These are phyloP conservation scores for Polypedilum pembai DNA, from an alignment of 1,140 invertebrate genomes.

Conservation along the genomic window DNA sequence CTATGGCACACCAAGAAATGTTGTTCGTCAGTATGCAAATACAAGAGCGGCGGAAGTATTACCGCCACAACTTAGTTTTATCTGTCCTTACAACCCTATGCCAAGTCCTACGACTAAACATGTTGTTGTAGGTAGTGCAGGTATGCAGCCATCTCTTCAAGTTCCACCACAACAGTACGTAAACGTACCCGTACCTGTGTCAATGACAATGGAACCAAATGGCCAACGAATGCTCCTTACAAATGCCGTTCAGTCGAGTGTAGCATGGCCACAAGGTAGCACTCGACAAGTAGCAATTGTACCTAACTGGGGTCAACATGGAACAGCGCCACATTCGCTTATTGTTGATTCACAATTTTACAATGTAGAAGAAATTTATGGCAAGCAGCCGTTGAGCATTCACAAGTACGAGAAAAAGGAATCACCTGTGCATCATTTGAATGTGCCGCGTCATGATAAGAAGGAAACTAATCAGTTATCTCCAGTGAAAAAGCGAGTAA, in stretches of 20 bases:
- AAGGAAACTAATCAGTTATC: slow-evolving; percentile 88
- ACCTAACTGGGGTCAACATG: slow-evolving; percentile 80
- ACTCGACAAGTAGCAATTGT: slow-evolving; percentile 76
- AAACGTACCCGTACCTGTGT: slow-evolving; percentile 61
- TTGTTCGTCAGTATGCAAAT: slow-evolving; percentile 57
- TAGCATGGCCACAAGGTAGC: slow-evolving; percentile 66
- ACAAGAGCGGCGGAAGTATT: slow-evolving; percentile 66
- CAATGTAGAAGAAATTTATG: slow-evolving; percentile 50
- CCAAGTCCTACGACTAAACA: slow-evolving; percentile 75
- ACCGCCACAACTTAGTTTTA: slow-evolving; percentile 83
- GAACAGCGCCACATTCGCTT: slow-evolving; percentile 67
- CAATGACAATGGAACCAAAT: slow-evolving; percentile 67
- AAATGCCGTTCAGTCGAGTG: slow-evolving; percentile 64
- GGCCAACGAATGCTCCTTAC: slow-evolving; percentile 61
- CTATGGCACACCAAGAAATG: slow-evolving; percentile 67
- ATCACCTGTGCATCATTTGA: slow-evolving; percentile 43
- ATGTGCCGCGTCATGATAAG: slow-evolving; percentile 56
- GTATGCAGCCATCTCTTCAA: slow-evolving; percentile 53
- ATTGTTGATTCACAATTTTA: slow-evolving; percentile 70
- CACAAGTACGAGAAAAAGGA: slow-evolving; percentile 44
- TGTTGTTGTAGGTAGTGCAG: slow-evolving; percentile 73
- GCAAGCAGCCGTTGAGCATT: slow-evolving; percentile 43
- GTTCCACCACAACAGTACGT: slow-evolving; percentile 78
- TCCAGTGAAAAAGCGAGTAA: slow-evolving; percentile 96
- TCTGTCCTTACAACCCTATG: slow-evolving; percentile 88